Base-by-base conservation (phyloP, 2,797 vertebrate species). In the Sardinella longiceps region DNA sequence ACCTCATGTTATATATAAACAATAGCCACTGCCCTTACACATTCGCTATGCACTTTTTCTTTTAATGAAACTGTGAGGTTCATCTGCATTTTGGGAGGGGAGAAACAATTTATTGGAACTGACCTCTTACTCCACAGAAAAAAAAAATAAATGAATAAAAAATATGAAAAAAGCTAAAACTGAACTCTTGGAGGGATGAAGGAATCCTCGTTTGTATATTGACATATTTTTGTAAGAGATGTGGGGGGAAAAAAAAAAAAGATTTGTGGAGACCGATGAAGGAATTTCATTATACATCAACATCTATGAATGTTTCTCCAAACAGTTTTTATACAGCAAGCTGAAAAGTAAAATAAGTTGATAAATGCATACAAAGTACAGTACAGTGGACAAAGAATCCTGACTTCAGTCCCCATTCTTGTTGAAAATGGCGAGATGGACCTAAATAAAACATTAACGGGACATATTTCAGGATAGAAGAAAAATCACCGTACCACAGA, bases 21-120 rank as follows among this genome's bases (percentile, higher is more conserved):
- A 20, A 74, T 39, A 74, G 30, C 37, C 66, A 74, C 91, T 92
- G 91, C 93, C 92, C 93, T 93, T 91, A 92, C 91, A 92, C 90
- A 92, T 93, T 95, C 93, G 92, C 95, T 95, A 96, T 96, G 95
- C 95, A 96, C 95, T 96, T 96, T 95, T 28, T 94, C 93, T 85
- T 94, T 94, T 92, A 94, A 94, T 95, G 91, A 92, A 95, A 95
- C 95, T 96, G 95, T 96, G 95, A 96, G 95, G 94, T 95, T 92
- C 93, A 90, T 94, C 84, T 56, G 58, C 85, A 93, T 93, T 93
- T 91, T 90, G 91, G 93, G 91, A 90, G 92, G 93, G 93, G 93
- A 94, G 30, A 4, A 74, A 14, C 33, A 74, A 18, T 5, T 23
- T 56, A n/a, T 56, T 6, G 15, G 60, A 3, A 30, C 28, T 66